phyloP scores from a whole-genome alignment of 2,113 vertebrate species.

The Tyto alba region DNA sequence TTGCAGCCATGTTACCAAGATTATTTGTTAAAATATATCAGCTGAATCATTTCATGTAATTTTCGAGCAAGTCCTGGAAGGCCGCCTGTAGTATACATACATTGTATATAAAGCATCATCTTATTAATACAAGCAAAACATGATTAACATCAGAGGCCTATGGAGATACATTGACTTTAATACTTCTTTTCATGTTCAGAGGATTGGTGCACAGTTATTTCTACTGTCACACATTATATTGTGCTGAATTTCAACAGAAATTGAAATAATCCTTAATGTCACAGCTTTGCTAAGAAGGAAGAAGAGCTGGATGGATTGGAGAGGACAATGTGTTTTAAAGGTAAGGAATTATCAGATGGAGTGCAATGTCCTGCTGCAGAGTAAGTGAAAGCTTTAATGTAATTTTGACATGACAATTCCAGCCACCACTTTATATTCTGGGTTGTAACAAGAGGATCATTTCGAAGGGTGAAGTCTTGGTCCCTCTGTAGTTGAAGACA shows the following conservation, averaged over 20 bases:
- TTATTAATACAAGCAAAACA: neutral
- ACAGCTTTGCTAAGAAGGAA: neutral
- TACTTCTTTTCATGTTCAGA: neutral
- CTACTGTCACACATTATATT: neutral
- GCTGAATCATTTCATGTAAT: neutral
- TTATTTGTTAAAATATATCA: neutral
- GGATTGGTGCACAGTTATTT: neutral
- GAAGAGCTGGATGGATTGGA: neutral
- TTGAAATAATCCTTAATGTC: neutral
- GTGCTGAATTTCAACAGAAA: neutral
- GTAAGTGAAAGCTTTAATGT: neutral
- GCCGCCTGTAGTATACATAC: neutral
- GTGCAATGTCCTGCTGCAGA: neutral
- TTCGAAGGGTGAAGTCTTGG: neutral
- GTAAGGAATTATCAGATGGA: neutral
- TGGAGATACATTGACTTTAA: neutral
- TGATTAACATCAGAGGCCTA: neutral
- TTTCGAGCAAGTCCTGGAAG: neutral
- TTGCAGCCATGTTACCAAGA: neutral
- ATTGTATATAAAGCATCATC: neutral
- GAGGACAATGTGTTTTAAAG: neutral
- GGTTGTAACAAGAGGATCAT: neutral
- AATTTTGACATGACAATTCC: neutral
- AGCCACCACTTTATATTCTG: neutral
- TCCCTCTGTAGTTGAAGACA: neutral